Evolutionary conservation across 2,113 vertebrate genomes (phyloP), one percentile per base, ranked within the genome.

Genomic region (Motacilla alba): DNA sequence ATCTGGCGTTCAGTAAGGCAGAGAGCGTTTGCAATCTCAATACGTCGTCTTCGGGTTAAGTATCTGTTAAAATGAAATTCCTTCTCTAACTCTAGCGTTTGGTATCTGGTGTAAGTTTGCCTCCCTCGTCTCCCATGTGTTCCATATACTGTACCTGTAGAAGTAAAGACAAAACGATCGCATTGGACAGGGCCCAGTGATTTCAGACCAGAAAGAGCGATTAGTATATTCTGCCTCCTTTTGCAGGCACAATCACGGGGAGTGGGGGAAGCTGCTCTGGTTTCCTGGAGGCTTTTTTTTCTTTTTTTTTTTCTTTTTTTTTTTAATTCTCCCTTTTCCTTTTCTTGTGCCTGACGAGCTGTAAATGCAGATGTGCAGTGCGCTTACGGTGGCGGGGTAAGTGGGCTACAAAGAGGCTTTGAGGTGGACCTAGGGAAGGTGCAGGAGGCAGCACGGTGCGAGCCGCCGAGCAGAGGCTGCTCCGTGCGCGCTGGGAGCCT

Each of bases 51-150:
- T 95, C 98, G 97, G 47, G 98, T 98, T 98, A 98, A 98, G 96
- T 98, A 98, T 97, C 98, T 98, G 97, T 98, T 98, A 97, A 98
- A 98, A 95, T 98, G 98, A 96, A 98, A 98, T 92, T 98, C 98
- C 96, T 98, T 98, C 95, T 98, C 98, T 97, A 98, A 97, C 96
- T 98, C 98, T 97, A 98, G 97, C 19, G 98, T 98, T 97, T 98
- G 98, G 95, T 98, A 98, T 96, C 98, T 97, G 53, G 98, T 98
- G 96, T 98, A 98, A 95, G 98, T 98, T 93, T 98, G 98, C 96
- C 98, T 98, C 95, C 98, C 98, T 94, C 98, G 98, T 98, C 98
- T 98, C 95, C 98, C 98, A 95, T 98, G 98, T 84, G 97, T 96
- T 85, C 98, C 98, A 83, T 98, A 98, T 84, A 98, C 97, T 87